Evolutionary conservation across 2,797 vertebrate species (phyloP).

Genomic region (Spinus pinus): DNA sequence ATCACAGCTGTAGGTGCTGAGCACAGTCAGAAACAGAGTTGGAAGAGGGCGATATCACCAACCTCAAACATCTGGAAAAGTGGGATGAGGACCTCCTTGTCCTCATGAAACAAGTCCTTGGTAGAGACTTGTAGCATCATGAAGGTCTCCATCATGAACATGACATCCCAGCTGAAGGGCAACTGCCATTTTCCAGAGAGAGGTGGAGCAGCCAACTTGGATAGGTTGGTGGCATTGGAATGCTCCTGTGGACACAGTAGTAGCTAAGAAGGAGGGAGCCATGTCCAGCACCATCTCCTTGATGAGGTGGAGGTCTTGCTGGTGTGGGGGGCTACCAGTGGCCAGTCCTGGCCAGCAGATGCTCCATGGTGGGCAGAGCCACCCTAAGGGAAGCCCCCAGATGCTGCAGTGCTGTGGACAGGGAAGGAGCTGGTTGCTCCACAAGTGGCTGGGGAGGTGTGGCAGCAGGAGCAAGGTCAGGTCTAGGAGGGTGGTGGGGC

Average conservation of each 20-base stretch:
- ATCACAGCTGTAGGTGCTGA: conserved; percentile 67
- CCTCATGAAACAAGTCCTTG: conserved; percentile 36
- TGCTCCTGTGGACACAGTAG: conserved; percentile 49
- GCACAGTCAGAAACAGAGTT: conserved; percentile 8
- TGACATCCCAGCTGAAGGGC: conserved; percentile 62
- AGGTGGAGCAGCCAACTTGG: conserved; percentile 63
- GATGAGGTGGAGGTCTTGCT: rapidly evolving
- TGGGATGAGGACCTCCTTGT: conserved; percentile 69
- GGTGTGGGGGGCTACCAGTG: rapidly evolving
- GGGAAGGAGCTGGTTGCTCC: background rate
- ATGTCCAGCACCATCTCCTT: background rate
- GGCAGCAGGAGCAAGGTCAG: background rate
- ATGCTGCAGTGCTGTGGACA: rapidly evolving
- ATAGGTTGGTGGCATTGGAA: background rate
- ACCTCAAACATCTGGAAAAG: conserved; percentile 72
- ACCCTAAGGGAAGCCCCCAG: background rate
- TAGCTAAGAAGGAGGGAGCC: background rate
- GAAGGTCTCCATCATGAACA: conserved; percentile 69
- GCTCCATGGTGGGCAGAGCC: background rate
- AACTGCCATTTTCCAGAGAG: background rate
- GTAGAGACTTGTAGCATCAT: conserved; percentile 54
- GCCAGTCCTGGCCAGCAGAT: background rate
- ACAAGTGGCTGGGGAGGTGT: background rate
- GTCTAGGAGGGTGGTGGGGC: background rate
- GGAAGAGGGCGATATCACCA: conserved; percentile 5